Base-by-base conservation (phyloP, 1,140 invertebrate species). In the Drosophila rufa region DNA sequence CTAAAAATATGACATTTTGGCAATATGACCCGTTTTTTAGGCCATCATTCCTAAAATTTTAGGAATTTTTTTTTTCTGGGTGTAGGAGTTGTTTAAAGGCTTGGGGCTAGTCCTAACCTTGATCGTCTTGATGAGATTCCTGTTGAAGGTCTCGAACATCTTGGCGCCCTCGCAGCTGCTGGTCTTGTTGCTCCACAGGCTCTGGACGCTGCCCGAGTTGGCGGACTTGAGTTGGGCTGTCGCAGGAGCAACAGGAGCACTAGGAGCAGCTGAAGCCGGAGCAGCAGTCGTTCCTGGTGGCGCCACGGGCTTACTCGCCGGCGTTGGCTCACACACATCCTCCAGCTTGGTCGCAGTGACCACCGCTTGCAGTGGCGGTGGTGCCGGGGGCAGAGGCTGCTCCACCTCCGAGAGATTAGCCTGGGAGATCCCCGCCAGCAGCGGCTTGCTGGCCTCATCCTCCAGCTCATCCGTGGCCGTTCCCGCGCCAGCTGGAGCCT, bases 111-210 rank as follows among this genome's bases (percentile, higher is more conserved):
- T 8, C 5, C 45, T 57, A 6, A 93, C 92, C 92, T 93, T 93
- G 1, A 93, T 93, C 0, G 92, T 92, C 73, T 93, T 93, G 19
- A 93, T 93, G 25, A 93, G 82, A 80, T 93, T 93, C 48, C 91
- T 65, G 56, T 93, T 93, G 71, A 93, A 93, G 17, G 81, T 92
- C 64, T 93, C 92, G 19, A 93, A 93, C 82, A 93, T 92, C 69
- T 92, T 92, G 56, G 92, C 90, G 19, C 92, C 92, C 46, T 93
- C 92, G 55, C 91, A 91, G 68, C 86, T 92, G 83, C 91, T 92
- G 30, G 89, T 91, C 61, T 90, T 89, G 58, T 90, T 89, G 75
- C 91, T 93, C 92, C 92, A 93, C 43, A 93, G 71, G 36, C 92
- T 93, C 57, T 93, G 93, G 1, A 86, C 87, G 65, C 83, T 93